A percentile compares a stretch with the other conserved stretches of the same genome.
These are phyloP conservation scores for Pachycephus smyrnensis DNA, from an alignment of 2,888 invertebrate genomes.

Conservation along the genomic window DNA sequence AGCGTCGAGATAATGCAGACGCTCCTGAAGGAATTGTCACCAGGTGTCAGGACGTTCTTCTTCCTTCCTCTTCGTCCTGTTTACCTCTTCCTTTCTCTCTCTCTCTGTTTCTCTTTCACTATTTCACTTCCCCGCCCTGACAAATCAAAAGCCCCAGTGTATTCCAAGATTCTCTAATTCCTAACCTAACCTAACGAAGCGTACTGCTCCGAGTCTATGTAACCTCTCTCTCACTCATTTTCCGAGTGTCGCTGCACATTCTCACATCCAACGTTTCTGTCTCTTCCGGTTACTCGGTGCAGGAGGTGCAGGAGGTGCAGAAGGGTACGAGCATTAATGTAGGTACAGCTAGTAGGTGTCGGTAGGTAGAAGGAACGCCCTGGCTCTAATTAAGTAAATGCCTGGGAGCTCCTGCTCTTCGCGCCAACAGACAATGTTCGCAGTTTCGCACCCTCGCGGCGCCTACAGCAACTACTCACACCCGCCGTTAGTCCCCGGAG, in stretches of 20 bases:
- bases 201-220: too few relatives aligned
- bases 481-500: slow-evolving; percentile 15
- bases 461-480: slow-evolving; percentile 20
- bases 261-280: too few relatives aligned
- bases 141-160: too few relatives aligned
- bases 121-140: too few relatives aligned
- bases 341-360: slow-evolving; percentile 11
- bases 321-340: slow-evolving; percentile 19
- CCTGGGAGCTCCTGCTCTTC: slow-evolving; percentile 44
- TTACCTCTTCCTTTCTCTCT: neutral
- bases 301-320: too few relatives aligned
- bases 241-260: too few relatives aligned
- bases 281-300: too few relatives aligned
- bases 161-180: too few relatives aligned
- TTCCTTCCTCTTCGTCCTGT: neutral
- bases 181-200: too few relatives aligned
- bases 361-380: slow-evolving; percentile 16
- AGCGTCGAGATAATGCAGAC: slow-evolving; percentile 44
- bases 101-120: neutral
- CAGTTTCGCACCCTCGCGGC: slow-evolving; percentile 43
- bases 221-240: too few relatives aligned
- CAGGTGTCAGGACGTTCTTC: slow-evolving; percentile 35
- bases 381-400: slow-evolving; percentile 58
- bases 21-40: slow-evolving; percentile 42
- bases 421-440: slow-evolving; percentile 44